These are phyloP conservation scores for Helicoverpa assulta DNA, from an alignment of 2,888 invertebrate genomes.

Conservation along the genomic window DNA sequence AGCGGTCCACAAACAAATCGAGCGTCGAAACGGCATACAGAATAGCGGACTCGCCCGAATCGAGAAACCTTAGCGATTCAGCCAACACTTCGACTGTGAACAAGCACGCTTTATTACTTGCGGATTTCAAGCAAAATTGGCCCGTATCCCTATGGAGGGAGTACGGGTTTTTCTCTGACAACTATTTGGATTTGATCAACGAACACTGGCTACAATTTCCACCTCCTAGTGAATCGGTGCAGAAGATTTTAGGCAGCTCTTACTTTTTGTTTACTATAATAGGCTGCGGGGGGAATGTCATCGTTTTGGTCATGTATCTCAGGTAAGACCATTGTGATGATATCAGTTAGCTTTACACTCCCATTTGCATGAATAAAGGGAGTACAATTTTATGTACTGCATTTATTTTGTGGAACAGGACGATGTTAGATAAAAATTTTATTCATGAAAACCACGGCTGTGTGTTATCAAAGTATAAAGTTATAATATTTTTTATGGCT, in stretches of 20 bases:
- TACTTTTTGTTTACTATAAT: conserved; percentile 91
- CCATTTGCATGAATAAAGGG: neutral
- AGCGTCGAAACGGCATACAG: conserved; percentile 59
- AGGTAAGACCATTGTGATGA: conserved; percentile 87
- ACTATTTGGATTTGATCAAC: conserved; percentile 91
- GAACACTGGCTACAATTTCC: conserved; percentile 93
- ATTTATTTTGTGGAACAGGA: neutral
- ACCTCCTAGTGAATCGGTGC: conserved; percentile 90
- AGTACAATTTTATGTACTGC: neutral
- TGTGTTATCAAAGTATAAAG: neutral
- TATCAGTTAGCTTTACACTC: neutral
- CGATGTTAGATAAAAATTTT: neutral
- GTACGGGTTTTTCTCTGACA: conserved; percentile 89
- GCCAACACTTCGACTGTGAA: conserved; percentile 65
- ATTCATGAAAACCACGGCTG: neutral
- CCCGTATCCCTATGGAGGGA: conserved; percentile 87
- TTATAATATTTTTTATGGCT: too few relatives aligned
- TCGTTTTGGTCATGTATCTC: conserved; percentile 93
- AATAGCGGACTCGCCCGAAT: conserved; percentile 60
- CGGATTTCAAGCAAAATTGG: conserved; percentile 81
- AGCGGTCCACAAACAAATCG: conserved; percentile 61
- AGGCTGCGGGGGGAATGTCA: conserved; percentile 93
- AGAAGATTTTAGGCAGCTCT: conserved; percentile 91
- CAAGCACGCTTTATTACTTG: conserved; percentile 74
- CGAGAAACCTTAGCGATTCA: conserved; percentile 64